phyloP scores from a whole-genome alignment of 2,888 invertebrate species.

The Euphydryas editha region DNA sequence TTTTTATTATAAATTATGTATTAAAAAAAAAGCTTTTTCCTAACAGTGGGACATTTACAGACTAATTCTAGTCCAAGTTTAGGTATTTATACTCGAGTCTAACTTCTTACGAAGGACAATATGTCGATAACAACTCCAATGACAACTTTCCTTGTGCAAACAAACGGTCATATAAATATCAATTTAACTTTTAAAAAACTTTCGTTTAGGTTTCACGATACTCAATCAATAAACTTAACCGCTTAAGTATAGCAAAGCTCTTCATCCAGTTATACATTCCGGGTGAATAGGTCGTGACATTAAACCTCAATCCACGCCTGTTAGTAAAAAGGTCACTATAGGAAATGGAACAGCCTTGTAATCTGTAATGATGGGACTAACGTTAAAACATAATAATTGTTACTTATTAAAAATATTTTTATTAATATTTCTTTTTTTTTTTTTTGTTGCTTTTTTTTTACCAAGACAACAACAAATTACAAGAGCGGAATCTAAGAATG shows the following conservation, averaged over 20 bases:
- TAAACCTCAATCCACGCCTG: constrained; percentile 67
- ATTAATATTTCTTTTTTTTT: no score
- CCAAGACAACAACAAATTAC: no score
- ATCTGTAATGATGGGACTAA: not conserved
- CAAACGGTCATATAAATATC: not conserved
- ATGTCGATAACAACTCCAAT: no score
- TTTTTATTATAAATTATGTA: no score
- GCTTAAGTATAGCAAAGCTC: constrained; percentile 36
- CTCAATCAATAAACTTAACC: constrained; percentile 11
- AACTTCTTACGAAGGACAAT: no score
- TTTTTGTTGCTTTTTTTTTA: no score
- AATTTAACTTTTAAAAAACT: not conserved
- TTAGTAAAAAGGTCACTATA: constrained; percentile 70
- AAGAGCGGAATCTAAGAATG: no score
- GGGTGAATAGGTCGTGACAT: constrained; percentile 69
- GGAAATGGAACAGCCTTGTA: constrained; percentile 44
- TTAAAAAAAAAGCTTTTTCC: no score
- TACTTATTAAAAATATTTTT: not conserved
- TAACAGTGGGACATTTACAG: no score
- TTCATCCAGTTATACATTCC: constrained; percentile 63
- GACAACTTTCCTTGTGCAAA: not conserved
- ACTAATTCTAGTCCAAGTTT: no score
- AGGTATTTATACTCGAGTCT: no score
- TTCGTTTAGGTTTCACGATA: not conserved
- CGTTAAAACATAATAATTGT: not conserved